These are phyloP conservation scores for Agriopis leucophaearia DNA, from an alignment of 2,888 invertebrate species.

Conservation along the genomic window DNA sequence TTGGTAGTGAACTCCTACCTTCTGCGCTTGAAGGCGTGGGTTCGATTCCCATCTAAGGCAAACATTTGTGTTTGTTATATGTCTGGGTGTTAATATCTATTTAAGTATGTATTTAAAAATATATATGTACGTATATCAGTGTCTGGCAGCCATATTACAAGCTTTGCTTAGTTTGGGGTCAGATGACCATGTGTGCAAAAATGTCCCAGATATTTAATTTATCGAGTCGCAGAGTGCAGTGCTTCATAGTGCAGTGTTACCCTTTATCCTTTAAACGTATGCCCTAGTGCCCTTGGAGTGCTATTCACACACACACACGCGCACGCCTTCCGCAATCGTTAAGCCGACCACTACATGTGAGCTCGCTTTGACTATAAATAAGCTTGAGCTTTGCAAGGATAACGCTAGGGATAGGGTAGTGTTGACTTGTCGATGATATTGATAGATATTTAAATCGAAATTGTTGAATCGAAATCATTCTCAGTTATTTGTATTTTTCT, in stretches of 20 bases:
- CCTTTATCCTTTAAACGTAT: constrained; percentile 34
- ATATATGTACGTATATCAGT: too few relatives aligned
- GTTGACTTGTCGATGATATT: constrained; percentile 14
- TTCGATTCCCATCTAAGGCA: too few relatives aligned
- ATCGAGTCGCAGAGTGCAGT: not conserved
- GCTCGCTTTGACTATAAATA: constrained; percentile 56
- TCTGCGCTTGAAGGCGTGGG: too few relatives aligned
- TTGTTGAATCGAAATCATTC: not conserved
- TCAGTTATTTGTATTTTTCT: too few relatives aligned
- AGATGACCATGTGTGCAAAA: too few relatives aligned
- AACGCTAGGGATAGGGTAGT: constrained; percentile 37
- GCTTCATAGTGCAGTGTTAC: constrained; percentile 18
- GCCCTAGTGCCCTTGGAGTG: constrained; percentile 40
- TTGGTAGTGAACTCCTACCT: too few relatives aligned
- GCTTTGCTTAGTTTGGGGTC: too few relatives aligned
- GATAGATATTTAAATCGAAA: not conserved
- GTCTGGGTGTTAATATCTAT: too few relatives aligned
- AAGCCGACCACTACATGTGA: constrained; percentile 46
- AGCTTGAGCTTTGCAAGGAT: constrained; percentile 49
- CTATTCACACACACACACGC: constrained; percentile 34
- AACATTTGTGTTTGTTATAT: too few relatives aligned
- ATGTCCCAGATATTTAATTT: too few relatives aligned
- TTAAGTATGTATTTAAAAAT: too few relatives aligned
- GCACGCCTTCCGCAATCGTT: constrained; percentile 53
- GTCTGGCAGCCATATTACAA: too few relatives aligned